These are phyloP conservation scores for Ptychobarbus kaznakovi DNA, from an alignment of 2,797 vertebrate genomes.

Conservation along the genomic window DNA sequence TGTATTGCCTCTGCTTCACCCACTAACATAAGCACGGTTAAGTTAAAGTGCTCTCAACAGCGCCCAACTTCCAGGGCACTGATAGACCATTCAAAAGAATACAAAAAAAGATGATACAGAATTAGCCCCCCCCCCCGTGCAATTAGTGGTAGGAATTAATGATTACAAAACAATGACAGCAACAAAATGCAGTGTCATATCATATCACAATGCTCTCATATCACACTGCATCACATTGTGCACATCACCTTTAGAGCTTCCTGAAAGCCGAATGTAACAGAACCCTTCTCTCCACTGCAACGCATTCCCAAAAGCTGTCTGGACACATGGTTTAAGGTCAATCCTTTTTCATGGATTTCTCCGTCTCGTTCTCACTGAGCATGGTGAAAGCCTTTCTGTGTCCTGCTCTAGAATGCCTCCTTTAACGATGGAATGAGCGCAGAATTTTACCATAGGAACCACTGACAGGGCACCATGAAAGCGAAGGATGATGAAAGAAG, in stretches of 20 bases:
- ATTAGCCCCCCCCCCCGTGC: slow-evolving; percentile 54
- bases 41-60: slow-evolving; percentile 61
- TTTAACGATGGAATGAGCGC: slow-evolving; percentile 33
- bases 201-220: slow-evolving; percentile 7
- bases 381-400: slow-evolving; percentile 21
- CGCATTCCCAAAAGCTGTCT: slow-evolving; percentile 40
- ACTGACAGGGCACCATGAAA: slow-evolving; percentile 56
- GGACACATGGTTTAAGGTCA: slow-evolving; percentile 40
- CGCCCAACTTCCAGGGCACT: slow-evolving; percentile 33
- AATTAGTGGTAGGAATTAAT: slow-evolving; percentile 65
- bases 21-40: slow-evolving; percentile 59
- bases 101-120: slow-evolving; percentile 42
- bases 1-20: slow-evolving; percentile 60
- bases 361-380: slow-evolving; percentile 40
- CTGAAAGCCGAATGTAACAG: slow-evolving; percentile 44
- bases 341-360: slow-evolving; percentile 48
- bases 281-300: slow-evolving; percentile 47
- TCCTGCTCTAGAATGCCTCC: slow-evolving; percentile 37
- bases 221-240: slow-evolving; percentile 50
- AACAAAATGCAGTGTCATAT: slow-evolving; percentile 39
- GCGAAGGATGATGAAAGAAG: slow-evolving; percentile 47
- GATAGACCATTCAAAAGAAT: slow-evolving; percentile 47
- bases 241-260: slow-evolving; percentile 53
- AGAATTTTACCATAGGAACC: slow-evolving; percentile 53
- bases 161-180: slow-evolving; percentile 56